Evolutionary conservation across 2,888 invertebrate genomes (phyloP).

Genomic region (Subacronicta megacephala): DNA sequence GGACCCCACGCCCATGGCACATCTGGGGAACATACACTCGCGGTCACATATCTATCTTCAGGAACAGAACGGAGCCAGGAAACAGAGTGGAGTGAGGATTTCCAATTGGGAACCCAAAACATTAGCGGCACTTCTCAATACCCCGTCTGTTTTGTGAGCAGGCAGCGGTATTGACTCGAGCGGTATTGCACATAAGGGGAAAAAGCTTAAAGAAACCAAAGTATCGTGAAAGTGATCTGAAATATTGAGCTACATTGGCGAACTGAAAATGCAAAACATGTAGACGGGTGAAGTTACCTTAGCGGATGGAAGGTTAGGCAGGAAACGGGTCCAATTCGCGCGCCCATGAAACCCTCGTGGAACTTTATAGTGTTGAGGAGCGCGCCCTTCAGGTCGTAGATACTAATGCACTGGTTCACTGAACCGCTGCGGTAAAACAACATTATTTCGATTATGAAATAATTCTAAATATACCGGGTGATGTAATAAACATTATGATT

Average conservation of each 20-base stretch:
- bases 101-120: too few relatives aligned
- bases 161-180: neutral
- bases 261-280: too few relatives aligned
- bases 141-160: too few relatives aligned
- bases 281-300: conserved; percentile 69
- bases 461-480: too few relatives aligned
- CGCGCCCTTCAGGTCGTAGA: conserved; percentile 93
- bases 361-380: conserved; percentile 94
- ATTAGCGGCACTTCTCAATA: too few relatives aligned
- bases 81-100: neutral
- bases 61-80: neutral
- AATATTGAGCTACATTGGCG: too few relatives aligned
- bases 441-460: too few relatives aligned
- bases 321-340: conserved; percentile 95
- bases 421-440: conserved; percentile 90
- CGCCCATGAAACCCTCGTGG: conserved; percentile 96
- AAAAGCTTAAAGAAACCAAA: too few relatives aligned
- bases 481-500: too few relatives aligned
- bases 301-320: conserved; percentile 97
- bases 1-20: conserved; percentile 95
- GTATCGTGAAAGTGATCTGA: too few relatives aligned
- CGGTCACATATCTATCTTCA: too few relatives aligned
- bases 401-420: conserved; percentile 93
- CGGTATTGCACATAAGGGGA: too few relatives aligned
- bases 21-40: conserved; percentile 79